These are phyloP conservation scores for Sander vitreus DNA, from an alignment of 2,113 vertebrate genomes.

Conservation along the genomic window DNA sequence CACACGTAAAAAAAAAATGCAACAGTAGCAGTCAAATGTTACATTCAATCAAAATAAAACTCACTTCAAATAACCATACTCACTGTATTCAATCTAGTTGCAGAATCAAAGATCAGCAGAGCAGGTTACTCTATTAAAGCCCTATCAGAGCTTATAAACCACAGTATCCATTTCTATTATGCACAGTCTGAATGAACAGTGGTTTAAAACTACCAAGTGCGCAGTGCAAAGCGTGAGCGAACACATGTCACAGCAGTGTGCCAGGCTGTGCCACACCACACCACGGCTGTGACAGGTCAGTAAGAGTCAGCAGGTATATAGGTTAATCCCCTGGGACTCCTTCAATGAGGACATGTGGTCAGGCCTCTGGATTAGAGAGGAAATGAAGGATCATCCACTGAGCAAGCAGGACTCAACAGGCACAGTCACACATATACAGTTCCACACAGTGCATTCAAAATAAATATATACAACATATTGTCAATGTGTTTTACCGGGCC, in stretches of 20 bases:
- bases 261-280: constrained; percentile 50
- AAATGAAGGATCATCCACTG: constrained; percentile 85
- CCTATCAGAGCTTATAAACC: constrained; percentile 28
- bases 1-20: background rate
- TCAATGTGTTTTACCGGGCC: background rate
- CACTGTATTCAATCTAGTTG: constrained; percentile 6
- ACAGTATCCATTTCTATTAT: constrained; percentile 21
- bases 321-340: constrained; percentile 84
- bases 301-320: constrained; percentile 83
- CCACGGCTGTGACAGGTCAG: constrained; percentile 71
- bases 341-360: constrained; percentile 82
- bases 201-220: constrained; percentile 50
- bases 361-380: constrained; percentile 82
- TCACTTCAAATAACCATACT: constrained; percentile 7
- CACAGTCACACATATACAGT: constrained; percentile 41
- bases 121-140: constrained; percentile 10
- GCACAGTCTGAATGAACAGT: constrained; percentile 47
- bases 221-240: constrained; percentile 61
- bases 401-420: constrained; percentile 65
- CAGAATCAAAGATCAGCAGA: constrained; percentile 28
- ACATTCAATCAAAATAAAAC: constrained; percentile 1
- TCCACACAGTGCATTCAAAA: background rate
- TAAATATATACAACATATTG: background rate
- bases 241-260: constrained; percentile 67
- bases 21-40: background rate